A percentile compares a stretch with the other conserved stretches of the same genome.
phyloP scores from a whole-genome alignment of 1,140 invertebrate species.

The Tetramorium alpestre region DNA sequence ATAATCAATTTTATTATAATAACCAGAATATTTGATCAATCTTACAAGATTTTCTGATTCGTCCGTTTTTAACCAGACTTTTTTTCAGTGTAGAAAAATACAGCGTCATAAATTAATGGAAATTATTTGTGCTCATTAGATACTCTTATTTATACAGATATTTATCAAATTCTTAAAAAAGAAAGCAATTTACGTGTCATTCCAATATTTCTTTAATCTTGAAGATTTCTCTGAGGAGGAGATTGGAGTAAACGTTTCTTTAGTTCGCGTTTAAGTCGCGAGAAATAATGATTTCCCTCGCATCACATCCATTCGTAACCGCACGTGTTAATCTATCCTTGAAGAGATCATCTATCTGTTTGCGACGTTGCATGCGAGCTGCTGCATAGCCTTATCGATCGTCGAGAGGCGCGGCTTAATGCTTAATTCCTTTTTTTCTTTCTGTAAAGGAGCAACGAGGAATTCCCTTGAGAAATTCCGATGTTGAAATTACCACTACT shows the following conservation, averaged over 20 bases:
- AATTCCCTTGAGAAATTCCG: conserved; percentile 8
- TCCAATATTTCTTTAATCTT: neutral
- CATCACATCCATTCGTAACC: conserved; percentile 22
- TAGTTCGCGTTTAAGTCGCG: neutral
- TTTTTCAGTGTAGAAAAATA: neutral
- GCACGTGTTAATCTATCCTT: conserved; percentile 56
- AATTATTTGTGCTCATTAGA: neutral
- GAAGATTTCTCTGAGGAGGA: neutral
- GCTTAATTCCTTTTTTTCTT: conserved; percentile 16
- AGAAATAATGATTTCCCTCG: conserved; percentile 28
- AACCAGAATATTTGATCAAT: no score
- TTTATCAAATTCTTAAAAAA: neutral
- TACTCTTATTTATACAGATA: neutral
- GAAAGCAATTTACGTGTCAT: neutral
- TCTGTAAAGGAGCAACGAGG: conserved; percentile 4
- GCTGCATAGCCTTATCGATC: conserved; percentile 45
- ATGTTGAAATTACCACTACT: neutral
- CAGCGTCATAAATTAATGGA: neutral
- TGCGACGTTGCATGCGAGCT: conserved; percentile 38
- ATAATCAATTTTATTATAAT: no score
- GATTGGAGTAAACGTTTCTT: neutral
- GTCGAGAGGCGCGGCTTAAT: conserved; percentile 21
- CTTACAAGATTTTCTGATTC: no score
- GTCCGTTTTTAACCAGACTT: no score
- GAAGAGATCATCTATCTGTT: conserved; percentile 41